phyloP scores from a whole-genome alignment of 2,797 vertebrate genomes.

The Fistularia tabacaria region DNA sequence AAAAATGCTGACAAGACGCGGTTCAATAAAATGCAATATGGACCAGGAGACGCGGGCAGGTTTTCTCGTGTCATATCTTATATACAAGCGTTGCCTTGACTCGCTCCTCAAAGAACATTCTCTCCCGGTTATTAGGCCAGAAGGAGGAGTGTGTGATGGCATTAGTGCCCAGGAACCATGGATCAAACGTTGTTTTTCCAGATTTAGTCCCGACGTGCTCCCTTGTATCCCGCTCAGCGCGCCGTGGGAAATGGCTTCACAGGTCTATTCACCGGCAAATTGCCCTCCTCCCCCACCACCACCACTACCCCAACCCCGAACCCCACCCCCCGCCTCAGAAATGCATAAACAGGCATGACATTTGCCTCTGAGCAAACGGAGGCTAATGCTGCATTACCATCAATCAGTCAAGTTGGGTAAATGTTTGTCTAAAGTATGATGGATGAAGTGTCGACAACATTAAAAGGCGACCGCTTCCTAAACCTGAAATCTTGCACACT shows the following conservation, averaged over 20 bases:
- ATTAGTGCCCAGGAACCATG: constrained; percentile 27
- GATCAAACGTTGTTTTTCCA: constrained; percentile 14
- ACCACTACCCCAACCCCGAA: too few relatives aligned
- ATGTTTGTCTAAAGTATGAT: constrained; percentile 63
- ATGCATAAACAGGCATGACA: constrained; percentile 51
- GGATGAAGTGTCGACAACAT: constrained; percentile 55
- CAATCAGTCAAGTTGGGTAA: constrained; percentile 59
- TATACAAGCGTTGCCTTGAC: constrained; percentile 39
- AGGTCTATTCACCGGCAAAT: background rate
- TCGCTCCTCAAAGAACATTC: constrained; percentile 44
- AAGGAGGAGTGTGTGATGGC: constrained; percentile 24
- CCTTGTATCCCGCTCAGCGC: constrained; percentile 3
- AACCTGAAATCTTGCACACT: constrained; percentile 65
- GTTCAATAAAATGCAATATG: constrained; percentile 78
- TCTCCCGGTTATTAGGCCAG: constrained; percentile 45
- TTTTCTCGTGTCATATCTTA: constrained; percentile 63
- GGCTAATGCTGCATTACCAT: constrained; percentile 62
- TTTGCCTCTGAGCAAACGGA: constrained; percentile 56
- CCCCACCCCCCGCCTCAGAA: constrained; percentile 9
- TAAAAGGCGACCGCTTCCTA: constrained; percentile 47
- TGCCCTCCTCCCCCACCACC: too few relatives aligned
- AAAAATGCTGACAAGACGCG: constrained; percentile 78
- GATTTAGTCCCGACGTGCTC: constrained; percentile 12
- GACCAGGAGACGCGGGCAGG: constrained; percentile 48
- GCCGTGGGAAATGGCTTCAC: constrained; percentile 19